Base-by-base conservation (phyloP, 2,113 vertebrate species). In the Centropus bengalensis region DNA sequence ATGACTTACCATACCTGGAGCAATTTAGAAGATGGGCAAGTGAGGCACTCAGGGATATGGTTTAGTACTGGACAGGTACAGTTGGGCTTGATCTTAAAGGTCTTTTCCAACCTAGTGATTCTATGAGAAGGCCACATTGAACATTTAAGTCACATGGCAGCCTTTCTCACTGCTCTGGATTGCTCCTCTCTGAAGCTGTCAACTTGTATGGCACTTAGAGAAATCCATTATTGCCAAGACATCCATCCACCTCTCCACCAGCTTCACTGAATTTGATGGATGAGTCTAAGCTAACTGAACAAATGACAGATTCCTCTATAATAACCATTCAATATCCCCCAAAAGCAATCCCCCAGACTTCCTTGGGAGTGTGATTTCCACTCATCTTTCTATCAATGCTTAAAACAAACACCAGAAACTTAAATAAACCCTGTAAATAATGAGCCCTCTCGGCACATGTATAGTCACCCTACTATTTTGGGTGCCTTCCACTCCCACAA, bases 91-190 rank as follows among this genome's bases (percentile, higher is more conserved):
- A 45, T 45, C 44, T 45, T 18, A 45, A 45, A 45, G 14, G 44
- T 45, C 44, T 45, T 45, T 45, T 45, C 44, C 44, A 16, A 45
- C 44, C 44, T 18, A 45, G 44, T 18, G 8, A 45, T 45, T 45
- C 44, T 45, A 45, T 45, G 49, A 23, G 23, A 38, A 58, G 23
- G 10, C 19, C 52, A 18, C 44, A 20, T 4, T 0, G 0, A 56
- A 59, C 0, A 1, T 32, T 30, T 30, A 42, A 68, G 22, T 11
- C 42, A 51, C 0, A 2, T 0, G 1, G 26, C 56, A 44, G 68
- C 16, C 67, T 69, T 45, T 52, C 12, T 56, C 10, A 11, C 36
- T 7, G 2, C 64, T 8, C 12, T 26, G 30, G 27, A 28, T 22
- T 16, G 49, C 54, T 78, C 38, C 38, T 67, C 26, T 9, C 7